Conservation (phyloP, 2,888 invertebrate genomes). For the Phragmatobia fuliginosa region DNA sequence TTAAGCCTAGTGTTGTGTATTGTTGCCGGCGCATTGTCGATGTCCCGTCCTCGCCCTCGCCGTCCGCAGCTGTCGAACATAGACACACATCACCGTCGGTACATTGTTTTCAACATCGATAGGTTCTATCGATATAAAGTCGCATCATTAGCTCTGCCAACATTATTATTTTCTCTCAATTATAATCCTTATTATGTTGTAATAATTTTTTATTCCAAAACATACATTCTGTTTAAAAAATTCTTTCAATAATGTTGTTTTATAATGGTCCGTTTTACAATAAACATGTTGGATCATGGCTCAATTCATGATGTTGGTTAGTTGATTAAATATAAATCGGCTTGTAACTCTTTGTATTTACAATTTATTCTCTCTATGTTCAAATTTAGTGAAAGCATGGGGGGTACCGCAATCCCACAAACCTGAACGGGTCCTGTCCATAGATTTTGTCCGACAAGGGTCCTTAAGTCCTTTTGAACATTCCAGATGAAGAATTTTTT, state of each 20-base stretch:
- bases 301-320: conserved; percentile 9
- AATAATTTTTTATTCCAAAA: neutral
- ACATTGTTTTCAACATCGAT: neutral
- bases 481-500: conserved; percentile 24
- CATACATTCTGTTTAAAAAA: neutral
- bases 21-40: conserved; percentile 12
- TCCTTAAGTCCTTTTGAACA: conserved; percentile 21
- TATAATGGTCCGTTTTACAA: conserved; percentile 1
- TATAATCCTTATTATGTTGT: neutral
- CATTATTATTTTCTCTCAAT: conserved; percentile 2
- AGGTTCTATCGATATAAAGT: neutral
- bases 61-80: conserved; percentile 35
- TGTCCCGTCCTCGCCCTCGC: conserved; percentile 12
- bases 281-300: conserved; percentile 14
- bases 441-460: conserved; percentile 23
- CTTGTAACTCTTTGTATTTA: neutral
- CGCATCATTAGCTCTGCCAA: neutral
- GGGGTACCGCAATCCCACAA: conserved; percentile 29
- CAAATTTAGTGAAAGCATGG: conserved; percentile 22
- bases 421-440: conserved; percentile 29
- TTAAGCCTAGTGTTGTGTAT: conserved; percentile 14
- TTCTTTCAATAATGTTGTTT: neutral
- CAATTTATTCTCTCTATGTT: conserved; percentile 5
- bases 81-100: conserved; percentile 34
- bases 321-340: conserved; percentile 2